A percentile compares a stretch with the other conserved stretches of the same genome.
These are phyloP conservation scores for Sarcophaga bullata DNA, from an alignment of 1,140 invertebrate species.

Conservation along the genomic window DNA sequence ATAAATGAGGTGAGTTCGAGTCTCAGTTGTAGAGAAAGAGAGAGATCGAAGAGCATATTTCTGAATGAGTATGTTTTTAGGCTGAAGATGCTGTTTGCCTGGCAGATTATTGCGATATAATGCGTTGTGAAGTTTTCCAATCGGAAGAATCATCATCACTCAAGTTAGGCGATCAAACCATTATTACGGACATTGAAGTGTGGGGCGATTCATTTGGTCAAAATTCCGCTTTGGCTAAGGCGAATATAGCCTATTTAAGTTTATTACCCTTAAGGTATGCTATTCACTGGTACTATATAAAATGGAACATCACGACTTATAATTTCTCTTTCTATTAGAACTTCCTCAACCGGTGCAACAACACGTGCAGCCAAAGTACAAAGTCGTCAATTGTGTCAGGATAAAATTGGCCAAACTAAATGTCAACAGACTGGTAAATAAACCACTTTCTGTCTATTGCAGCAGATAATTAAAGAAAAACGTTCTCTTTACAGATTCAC, in stretches of 20 bases:
- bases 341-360: constrained; percentile 62
- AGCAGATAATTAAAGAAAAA: constrained; percentile 1
- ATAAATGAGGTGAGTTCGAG: constrained; percentile 79
- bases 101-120: constrained; percentile 94
- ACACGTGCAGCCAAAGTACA: constrained; percentile 62
- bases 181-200: constrained; percentile 80
- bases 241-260: constrained; percentile 66
- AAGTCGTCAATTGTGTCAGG: constrained; percentile 64
- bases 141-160: constrained; percentile 73
- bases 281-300: no score
- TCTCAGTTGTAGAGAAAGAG: not conserved
- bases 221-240: constrained; percentile 74
- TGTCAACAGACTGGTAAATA: constrained; percentile 44
- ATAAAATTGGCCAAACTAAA: constrained; percentile 58
- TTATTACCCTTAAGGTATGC: constrained; percentile 59
- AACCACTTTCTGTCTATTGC: constrained; percentile 9
- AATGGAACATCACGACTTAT: no score
- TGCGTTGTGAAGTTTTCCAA: constrained; percentile 89
- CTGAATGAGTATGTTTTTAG: constrained; percentile 66
- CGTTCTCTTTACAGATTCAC: constrained; percentile 8
- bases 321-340: constrained; percentile 46
- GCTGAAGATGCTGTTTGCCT: constrained; percentile 90
- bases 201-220: constrained; percentile 74
- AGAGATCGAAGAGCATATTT: not conserved
- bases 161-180: constrained; percentile 68